A percentile compares a stretch with the other conserved stretches of the same genome.
phyloP scores from a whole-genome alignment of 2,797 vertebrate species.

The Sternotherus odoratus region DNA sequence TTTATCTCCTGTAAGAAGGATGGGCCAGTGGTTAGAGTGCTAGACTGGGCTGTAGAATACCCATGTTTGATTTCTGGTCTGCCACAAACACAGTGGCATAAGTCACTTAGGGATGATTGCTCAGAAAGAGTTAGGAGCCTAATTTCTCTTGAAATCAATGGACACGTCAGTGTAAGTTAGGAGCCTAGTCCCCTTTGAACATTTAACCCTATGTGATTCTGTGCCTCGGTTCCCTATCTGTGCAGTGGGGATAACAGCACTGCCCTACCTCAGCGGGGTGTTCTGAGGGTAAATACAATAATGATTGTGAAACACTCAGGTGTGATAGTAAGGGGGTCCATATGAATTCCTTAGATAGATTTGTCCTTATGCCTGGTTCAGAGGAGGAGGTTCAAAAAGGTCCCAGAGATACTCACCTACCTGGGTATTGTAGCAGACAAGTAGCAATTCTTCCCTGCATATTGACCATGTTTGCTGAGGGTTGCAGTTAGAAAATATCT shows the following conservation, averaged over 20 bases:
- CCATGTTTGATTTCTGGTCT: neutral
- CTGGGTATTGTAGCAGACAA: constrained; percentile 33
- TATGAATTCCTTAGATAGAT: neutral
- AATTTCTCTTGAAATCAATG: neutral
- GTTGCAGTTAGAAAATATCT: constrained; percentile 17
- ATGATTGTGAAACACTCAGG: neutral
- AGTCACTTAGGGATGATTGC: neutral
- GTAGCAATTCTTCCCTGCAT: constrained; percentile 11
- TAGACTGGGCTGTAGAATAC: neutral
- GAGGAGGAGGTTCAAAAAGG: neutral
- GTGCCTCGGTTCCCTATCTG: neutral
- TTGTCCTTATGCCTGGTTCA: neutral
- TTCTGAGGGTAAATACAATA: neutral
- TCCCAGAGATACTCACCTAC: neutral
- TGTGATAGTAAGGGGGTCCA: neutral
- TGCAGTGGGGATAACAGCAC: neutral
- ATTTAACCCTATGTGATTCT: neutral
- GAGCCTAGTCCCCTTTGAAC: neutral
- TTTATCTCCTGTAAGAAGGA: neutral
- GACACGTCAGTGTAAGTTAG: neutral
- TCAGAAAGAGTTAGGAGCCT: neutral
- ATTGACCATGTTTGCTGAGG: constrained; percentile 28
- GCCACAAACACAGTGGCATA: neutral
- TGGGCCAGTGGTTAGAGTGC: neutral
- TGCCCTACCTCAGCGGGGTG: too few species aligned